Evolutionary conservation across 2,113 vertebrate species (phyloP), one percentile per base, ranked within the genome.

Genomic region (Spea bombifrons): DNA sequence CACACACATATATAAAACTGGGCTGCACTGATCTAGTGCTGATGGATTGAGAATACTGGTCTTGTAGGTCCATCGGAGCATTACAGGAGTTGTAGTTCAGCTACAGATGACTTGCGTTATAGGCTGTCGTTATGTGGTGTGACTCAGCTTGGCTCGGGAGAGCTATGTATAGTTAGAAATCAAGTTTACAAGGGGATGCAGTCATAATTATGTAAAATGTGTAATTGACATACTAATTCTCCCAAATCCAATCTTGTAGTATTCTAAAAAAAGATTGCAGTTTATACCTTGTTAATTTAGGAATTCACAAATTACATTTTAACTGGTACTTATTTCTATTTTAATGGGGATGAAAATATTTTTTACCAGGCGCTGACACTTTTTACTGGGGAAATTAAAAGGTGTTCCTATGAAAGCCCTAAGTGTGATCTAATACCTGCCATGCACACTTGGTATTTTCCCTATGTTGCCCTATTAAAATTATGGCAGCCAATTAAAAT

Each of bases 231-330:
- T 57, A 47, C 46, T 79, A 52, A 72, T 72, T 50, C 76, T 46
- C 49, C 6, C 61, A 72, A 79, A 73, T 61, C 66, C 43, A 7
- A 45, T 55, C 67, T 55, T 79, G 69, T 73, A 73, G 73, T 73
- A 73, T 53, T 65, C 61, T 66, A n/a, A 73, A 80, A 80, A 70
- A 73, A 50, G 71, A 30, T 73, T 66, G 49, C 46, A 45, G 44
- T 73, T 80, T 73, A 80, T 80, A 68, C 77, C 77, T 73, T 63
- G 57, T 67, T 66, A 73, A 70, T 68, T 45, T 9, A 45, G 12
- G 45, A 67, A 65, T 67, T 47, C 46, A 52, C 71, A 80, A 67
- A 80, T 80, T 79, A 73, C 49, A 46, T 80, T 80, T 76, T 80
- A 80, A 67, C 73, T 61, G 61, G 47, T 50, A 43, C 64, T 53